Percentiles rank a stretch among this genome's conserved stretches.
These are phyloP conservation scores for Cepaea hortensis DNA, from an alignment of 2,888 invertebrate genomes.

Conservation along the genomic window DNA sequence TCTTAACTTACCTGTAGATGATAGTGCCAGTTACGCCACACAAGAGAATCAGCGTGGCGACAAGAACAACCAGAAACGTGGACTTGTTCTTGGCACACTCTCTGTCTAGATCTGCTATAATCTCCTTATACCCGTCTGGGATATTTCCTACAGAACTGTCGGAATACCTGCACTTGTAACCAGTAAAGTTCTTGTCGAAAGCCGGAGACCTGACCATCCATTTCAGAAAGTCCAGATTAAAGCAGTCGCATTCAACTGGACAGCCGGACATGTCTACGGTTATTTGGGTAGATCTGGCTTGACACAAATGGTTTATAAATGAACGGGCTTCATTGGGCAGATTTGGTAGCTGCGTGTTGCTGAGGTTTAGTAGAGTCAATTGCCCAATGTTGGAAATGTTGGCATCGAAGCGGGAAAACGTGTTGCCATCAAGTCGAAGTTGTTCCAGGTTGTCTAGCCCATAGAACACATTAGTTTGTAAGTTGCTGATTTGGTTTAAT, in stretches of 20 bases:
- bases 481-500: conserved; percentile 22
- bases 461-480: conserved; percentile 23
- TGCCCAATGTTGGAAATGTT: conserved; percentile 38
- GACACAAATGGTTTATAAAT: background rate
- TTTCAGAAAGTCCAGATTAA: conserved; percentile 23
- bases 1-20: conserved; percentile 19
- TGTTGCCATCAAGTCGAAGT: conserved; percentile 32
- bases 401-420: conserved; percentile 26
- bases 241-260: conserved; percentile 41
- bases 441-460: conserved; percentile 33
- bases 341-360: conserved; percentile 23
- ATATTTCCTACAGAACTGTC: conserved; percentile 8
- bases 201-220: conserved; percentile 43
- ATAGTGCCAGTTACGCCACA: background rate
- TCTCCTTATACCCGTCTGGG: conserved; percentile 1
- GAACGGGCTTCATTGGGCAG: background rate
- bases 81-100: conserved; percentile 19
- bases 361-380: conserved; percentile 30
- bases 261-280: conserved; percentile 36
- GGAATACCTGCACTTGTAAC: background rate
- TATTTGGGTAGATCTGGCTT: background rate
- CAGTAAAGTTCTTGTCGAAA: conserved; percentile 27
- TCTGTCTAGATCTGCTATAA: background rate
- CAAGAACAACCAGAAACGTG: background rate
- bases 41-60: background rate